Evolutionary conservation across 92 coral and sea anemone genomes (phyloP), one percentile per base, ranked within the genome.

Genomic region (Plumapathes pennacea): DNA sequence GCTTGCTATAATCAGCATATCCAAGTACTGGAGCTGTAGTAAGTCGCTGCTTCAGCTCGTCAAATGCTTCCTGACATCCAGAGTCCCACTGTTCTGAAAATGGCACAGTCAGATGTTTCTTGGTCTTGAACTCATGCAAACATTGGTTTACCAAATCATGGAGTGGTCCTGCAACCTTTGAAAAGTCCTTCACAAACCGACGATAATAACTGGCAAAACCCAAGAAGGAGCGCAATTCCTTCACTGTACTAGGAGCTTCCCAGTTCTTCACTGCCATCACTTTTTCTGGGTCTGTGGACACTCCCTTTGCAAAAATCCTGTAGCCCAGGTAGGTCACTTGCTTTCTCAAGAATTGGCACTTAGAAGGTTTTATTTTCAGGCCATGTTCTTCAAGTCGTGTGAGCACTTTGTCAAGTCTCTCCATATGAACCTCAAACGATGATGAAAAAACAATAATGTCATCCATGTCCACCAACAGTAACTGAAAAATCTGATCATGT

Each of bases 151-250:
- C 57, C 1, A 79, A 30, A 4, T 84, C 71, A 50, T 80, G 85
- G 13, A 84, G 46, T 5, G 78, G 85, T 34, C 69, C 68, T 7
- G 73, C 79, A 19, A 71, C 46, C 55, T 60, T 57, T 4, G 78
- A 66, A 42, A 77, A 84, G 39, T 54, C 48, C 10, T 65, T 62
- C 19, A 47, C 57, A 32, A 75, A 82, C 3, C 76, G 43, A 10
- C 75, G 44, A 20, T 75, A 75, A 21, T 68, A 77, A 12, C 72
- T 39, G 1, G 73, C 62, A 29, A 84, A 64, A 2, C 81, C 90
- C 4, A 77, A 59, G 55, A 75, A 77, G 10, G 85, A 63, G 10
- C 77, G 32, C 0, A 77, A 39, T 48, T 77, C 81, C 33, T 84
- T 62, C 22, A 55, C 20, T 3, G 38, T 50, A 0, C 30, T 30